Base-by-base conservation (phyloP, 2,888 invertebrate genomes). In the Athalia cordata region DNA sequence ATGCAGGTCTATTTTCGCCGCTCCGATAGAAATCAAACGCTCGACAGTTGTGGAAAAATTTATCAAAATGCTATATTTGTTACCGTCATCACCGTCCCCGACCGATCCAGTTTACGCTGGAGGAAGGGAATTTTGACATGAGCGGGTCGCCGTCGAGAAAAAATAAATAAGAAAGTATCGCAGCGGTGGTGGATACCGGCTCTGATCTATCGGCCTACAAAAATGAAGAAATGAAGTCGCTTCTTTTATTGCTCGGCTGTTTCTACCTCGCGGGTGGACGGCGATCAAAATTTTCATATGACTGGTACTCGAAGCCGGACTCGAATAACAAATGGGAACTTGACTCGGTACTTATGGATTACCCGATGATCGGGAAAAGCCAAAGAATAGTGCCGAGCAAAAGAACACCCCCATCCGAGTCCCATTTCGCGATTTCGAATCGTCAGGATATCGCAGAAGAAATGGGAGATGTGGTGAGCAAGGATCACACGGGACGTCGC, bases 161-260 rank as follows among this genome's bases (percentile, higher is more conserved):
- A 29, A 29, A 29, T 29, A 29, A 29, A 29, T 29, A 29, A 29
- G 29, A 29, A 29, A 29, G 29, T 2, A 29, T 29, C 29, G 29
- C 29, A 29, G 29, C 29, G 29, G 29, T 29, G 29, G 29, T 29
- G 29, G 29, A 29, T 29, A 29, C 29, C 29, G 29, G 29, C 29
- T 29, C 29, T 29, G 29, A 29, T 29, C 29, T 29, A 29, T 29
- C 29, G 29, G 29, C 13, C 3, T 59, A 59, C 80, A 81, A 82
- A 81, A 80, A 86, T 87, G 87, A 87, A 82, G 87, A 85, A 85
- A 88, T 88, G 88, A 87, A 86, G 86, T 78, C 84, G 74, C 52
- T 85, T 78, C 72, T 81, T 55, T 78, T 85, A 62, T 74, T 86
- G 77, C 70, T 86, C 79, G 81, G 84, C 82, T 85, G 82, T 82